phyloP scores from a whole-genome alignment of 2,113 vertebrate species.

The Indri indri region DNA sequence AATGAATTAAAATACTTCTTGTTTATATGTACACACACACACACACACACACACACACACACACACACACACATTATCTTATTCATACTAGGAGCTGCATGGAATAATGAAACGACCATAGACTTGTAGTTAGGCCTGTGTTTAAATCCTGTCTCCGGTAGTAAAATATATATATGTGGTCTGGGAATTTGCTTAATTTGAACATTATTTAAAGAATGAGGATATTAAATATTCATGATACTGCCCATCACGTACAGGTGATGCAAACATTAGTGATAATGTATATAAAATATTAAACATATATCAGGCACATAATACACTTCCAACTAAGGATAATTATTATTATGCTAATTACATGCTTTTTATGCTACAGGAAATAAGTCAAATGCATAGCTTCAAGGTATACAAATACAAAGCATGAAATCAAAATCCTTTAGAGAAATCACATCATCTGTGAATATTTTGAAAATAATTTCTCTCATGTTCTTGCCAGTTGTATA shows the following conservation, averaged over 20 bases:
- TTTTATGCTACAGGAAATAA: neutral
- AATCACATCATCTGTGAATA: neutral
- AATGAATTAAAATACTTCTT: neutral
- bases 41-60: neutral
- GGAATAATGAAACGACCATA: neutral
- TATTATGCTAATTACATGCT: neutral
- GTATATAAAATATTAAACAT: neutral
- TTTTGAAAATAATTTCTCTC: neutral
- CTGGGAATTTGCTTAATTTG: neutral
- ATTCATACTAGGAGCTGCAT: neutral
- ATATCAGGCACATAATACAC: neutral
- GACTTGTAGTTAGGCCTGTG: neutral
- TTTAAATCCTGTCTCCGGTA: neutral
- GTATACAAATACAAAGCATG: neutral
- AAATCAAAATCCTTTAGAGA: neutral
- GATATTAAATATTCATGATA: neutral
- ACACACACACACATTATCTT: neutral
- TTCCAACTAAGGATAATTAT: neutral
- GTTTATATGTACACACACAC: neutral
- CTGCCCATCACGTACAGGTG: neutral
- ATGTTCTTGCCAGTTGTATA: neutral
- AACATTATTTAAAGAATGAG: neutral
- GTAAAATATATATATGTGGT: neutral
- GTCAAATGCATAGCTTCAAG: neutral
- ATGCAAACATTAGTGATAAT: neutral